Evolutionary conservation across 2,113 vertebrate species (phyloP).

Genomic region (Sterna hirundo): DNA sequence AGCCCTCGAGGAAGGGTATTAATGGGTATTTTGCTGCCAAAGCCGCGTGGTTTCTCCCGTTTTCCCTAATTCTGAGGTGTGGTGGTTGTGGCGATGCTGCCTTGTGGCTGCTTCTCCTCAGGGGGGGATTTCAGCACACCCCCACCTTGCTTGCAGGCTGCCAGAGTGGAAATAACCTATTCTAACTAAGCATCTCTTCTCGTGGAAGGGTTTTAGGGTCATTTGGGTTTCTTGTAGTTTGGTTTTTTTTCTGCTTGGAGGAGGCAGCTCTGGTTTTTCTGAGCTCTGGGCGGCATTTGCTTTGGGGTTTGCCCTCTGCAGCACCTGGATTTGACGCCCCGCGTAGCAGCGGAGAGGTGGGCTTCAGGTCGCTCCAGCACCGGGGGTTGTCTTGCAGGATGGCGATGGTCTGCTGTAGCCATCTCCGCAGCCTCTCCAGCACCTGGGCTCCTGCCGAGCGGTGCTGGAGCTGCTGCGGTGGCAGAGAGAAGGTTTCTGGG

Average conservation of each 20-base stretch:
- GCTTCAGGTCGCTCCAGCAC: background rate
- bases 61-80: background rate
- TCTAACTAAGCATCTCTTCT: too few relatives aligned
- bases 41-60: fast-evolving
- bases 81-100: background rate
- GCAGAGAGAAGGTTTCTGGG: background rate
- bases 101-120: background rate
- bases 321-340: background rate
- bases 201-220: background rate
- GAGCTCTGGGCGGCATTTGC: background rate
- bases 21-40: background rate
- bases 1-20: background rate
- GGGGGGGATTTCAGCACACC: fast-evolving
- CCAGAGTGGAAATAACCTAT: background rate
- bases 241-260: background rate
- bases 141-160: background rate
- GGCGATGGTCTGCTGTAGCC: fast-evolving
- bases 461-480: background rate
- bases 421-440: too few relatives aligned
- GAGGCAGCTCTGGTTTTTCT: background rate
- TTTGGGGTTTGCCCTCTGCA: background rate
- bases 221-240: background rate
- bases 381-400: background rate
- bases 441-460: too few relatives aligned
- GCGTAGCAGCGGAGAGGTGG: background rate